Evolutionary conservation across 2,113 vertebrate genomes (phyloP).

Genomic region (Noturus placidus): DNA sequence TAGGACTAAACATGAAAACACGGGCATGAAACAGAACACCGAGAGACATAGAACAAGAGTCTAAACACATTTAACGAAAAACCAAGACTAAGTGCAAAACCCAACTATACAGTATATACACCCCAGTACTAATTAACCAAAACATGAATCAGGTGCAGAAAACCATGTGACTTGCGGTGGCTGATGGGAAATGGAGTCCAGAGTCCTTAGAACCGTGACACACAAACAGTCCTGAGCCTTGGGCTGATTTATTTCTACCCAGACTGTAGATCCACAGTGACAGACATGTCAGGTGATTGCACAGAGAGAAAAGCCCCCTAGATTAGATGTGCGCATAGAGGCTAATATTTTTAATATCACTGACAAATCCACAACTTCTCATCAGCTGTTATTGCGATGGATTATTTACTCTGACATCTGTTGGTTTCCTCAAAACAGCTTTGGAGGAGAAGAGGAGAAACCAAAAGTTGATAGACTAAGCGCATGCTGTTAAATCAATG

Average conservation of each 20-base stretch:
- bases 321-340: background rate
- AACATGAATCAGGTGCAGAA: too few relatives aligned
- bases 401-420: background rate
- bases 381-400: background rate
- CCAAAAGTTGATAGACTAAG: background rate
- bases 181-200: too few relatives aligned
- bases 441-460: background rate
- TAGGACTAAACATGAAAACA: too few relatives aligned
- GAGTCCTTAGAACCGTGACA: too few relatives aligned
- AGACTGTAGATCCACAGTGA: conserved; percentile 1
- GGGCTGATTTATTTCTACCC: background rate
- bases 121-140: too few relatives aligned
- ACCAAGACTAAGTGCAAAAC: too few relatives aligned
- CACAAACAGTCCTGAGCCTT: background rate
- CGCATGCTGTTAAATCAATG: background rate
- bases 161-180: too few relatives aligned
- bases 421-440: background rate
- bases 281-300: background rate
- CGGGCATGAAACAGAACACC: too few relatives aligned
- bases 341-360: background rate
- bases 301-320: background rate
- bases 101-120: too few relatives aligned
- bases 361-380: background rate
- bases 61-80: too few relatives aligned
- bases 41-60: too few relatives aligned